Conservation (phyloP, 2,113 vertebrate genomes). For the Lonchura striata region DNA sequence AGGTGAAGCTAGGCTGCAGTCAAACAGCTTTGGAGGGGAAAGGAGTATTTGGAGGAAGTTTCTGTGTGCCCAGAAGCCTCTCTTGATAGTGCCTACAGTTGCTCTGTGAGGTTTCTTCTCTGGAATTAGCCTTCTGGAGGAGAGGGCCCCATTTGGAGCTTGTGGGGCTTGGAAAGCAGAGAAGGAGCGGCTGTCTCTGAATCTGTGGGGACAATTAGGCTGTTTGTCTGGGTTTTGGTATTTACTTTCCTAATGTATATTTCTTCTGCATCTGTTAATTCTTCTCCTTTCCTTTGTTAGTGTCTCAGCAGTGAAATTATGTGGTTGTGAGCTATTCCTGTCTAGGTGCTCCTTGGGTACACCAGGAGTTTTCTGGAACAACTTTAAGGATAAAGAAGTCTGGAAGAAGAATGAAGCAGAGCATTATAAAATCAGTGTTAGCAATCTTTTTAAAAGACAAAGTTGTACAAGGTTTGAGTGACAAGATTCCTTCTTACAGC, state of each 20-base stretch:
- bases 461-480: constrained; percentile 18
- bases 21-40: background rate
- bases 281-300: background rate
- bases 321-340: background rate
- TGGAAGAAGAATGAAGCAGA: background rate
- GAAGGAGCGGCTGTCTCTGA: background rate
- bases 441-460: background rate
- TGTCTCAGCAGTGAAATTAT: background rate
- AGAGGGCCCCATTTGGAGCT: background rate
- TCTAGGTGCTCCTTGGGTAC: background rate
- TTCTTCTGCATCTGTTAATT: background rate
- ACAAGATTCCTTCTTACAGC: constrained; percentile 22
- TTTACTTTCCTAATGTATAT: background rate
- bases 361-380: background rate
- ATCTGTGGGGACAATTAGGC: background rate
- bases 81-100: background rate
- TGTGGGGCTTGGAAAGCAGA: background rate
- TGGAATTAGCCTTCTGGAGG: background rate
- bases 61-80: background rate
- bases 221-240: background rate
- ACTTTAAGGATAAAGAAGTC: background rate
- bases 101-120: background rate
- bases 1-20: background rate
- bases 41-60: background rate
- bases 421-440: background rate